Base-by-base conservation (phyloP, 2,113 vertebrate genomes). In the Psophia crepitans region DNA sequence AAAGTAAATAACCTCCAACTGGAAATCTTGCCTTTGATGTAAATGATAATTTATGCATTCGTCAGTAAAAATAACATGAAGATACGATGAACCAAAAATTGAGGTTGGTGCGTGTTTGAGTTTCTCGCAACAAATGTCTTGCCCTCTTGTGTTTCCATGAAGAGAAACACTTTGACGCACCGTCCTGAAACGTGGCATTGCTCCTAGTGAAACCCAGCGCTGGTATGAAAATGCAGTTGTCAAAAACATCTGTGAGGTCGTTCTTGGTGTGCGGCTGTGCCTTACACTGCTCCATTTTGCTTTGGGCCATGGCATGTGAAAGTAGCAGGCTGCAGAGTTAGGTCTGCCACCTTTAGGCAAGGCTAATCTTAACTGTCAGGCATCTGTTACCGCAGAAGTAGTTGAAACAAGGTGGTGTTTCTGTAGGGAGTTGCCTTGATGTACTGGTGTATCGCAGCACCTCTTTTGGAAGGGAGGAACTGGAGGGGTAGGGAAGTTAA, bases 1-100 rank as follows among this genome's bases (percentile, higher is more conserved):
- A 82, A 95, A 94, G 69, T 77, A 87, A 96, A 82, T 65, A 93
- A 58, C 48, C 71, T 53, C 66, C 57, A 79, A 64, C 28, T 89
- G 93, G 41, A 94, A 97, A 58, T 87, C 57, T 49, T 77, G 37
- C 43, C 79, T 75, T 85, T 87, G 75, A 61, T 91, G 48, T 80
- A 71, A 57, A 91, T 53, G 14, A 8, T 89, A 44, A 57, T 66
- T 89, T 89, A 64, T 92, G 94, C 43, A 24, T 6, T 91, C 65
- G 60, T 64, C 48, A 79, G 51, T 87, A 82, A 92, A 44, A 75
- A 48, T 33, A 51, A 23, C 60, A 18, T 7, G 6, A 57, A 61
- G 70, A 39, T 58, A 41, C 2, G n/a, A 63, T 33, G 77, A 82
- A 63, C 60, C 60, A 74, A 48, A 74, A 66, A 15, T 26, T 69